Evolutionary conservation across 2,888 invertebrate genomes (phyloP).

Genomic region (Danaus chrysippus): DNA sequence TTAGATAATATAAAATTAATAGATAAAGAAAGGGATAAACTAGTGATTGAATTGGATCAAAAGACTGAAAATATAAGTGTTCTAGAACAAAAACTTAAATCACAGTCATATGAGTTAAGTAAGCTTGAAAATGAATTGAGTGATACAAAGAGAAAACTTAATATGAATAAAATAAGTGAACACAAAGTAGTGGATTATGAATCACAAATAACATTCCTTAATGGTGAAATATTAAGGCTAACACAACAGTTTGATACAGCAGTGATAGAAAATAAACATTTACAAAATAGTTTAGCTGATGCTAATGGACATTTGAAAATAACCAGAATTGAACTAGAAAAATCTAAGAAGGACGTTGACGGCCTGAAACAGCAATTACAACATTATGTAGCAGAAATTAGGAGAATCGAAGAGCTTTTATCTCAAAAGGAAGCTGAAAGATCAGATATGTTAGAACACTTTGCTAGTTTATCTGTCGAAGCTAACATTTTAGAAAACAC

Average conservation of each 20-base stretch:
- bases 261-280: slow-evolving; percentile 82
- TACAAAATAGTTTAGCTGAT: slow-evolving; percentile 85
- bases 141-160: slow-evolving; percentile 78
- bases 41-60: slow-evolving; percentile 83
- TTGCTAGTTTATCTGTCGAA: slow-evolving; percentile 86
- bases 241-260: slow-evolving; percentile 79
- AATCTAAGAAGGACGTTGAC: slow-evolving; percentile 84
- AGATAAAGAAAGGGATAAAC: slow-evolving; percentile 85
- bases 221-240: slow-evolving; percentile 79
- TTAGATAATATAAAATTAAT: slow-evolving; percentile 81
- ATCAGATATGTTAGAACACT: slow-evolving; percentile 89
- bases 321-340: slow-evolving; percentile 83
- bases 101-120: slow-evolving; percentile 76
- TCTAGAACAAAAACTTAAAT: slow-evolving; percentile 82
- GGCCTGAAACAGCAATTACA: slow-evolving; percentile 87
- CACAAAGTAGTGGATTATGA: slow-evolving; percentile 71
- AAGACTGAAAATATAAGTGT: slow-evolving; percentile 84
- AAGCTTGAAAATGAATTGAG: slow-evolving; percentile 75
- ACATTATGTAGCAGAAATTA: slow-evolving; percentile 89
- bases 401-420: slow-evolving; percentile 87
- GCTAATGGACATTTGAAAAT: slow-evolving; percentile 81
- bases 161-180: slow-evolving; percentile 65
- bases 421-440: slow-evolving; percentile 87
- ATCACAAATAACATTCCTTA: slow-evolving; percentile 77
- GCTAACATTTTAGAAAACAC: slow-evolving; percentile 87